phyloP scores from a whole-genome alignment of 2,797 vertebrate species.

The Mormyrops attenuatus region DNA sequence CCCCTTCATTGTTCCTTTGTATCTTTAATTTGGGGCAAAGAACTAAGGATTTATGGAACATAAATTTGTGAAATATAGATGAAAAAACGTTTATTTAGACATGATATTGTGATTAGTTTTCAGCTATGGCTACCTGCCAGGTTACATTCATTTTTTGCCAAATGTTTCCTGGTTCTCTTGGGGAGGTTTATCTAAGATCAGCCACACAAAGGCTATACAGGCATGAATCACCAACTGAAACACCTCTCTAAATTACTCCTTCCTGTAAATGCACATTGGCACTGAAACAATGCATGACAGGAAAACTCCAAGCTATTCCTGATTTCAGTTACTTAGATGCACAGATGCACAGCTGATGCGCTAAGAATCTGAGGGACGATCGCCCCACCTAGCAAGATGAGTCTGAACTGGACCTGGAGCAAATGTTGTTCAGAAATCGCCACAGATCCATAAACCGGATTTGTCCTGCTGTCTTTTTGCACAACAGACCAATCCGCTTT shows the following conservation, averaged over 20 bases:
- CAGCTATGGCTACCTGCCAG: neutral
- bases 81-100: neutral
- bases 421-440: too few relatives aligned
- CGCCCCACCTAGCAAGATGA: too few relatives aligned
- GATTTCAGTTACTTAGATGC: conserved; percentile 34
- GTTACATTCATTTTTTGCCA: neutral
- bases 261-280: conserved; percentile 53
- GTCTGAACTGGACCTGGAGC: too few relatives aligned
- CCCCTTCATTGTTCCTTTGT: neutral
- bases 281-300: conserved; percentile 61
- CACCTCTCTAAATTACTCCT: conserved; percentile 55
- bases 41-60: neutral
- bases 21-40: neutral
- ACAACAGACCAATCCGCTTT: too few relatives aligned
- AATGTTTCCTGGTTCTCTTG: conserved; percentile 58
- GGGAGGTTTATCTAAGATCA: conserved; percentile 33
- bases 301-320: conserved; percentile 52
- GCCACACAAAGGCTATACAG: conserved; percentile 24
- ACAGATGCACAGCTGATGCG: too few relatives aligned
- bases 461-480: too few relatives aligned
- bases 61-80: neutral
- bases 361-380: too few relatives aligned
- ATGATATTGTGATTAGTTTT: neutral
- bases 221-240: conserved; percentile 42
- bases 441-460: too few relatives aligned